phyloP scores from a whole-genome alignment of 30 jellyfish, hydroid and myxozoan genomes.

The Aurelia sp. region DNA sequence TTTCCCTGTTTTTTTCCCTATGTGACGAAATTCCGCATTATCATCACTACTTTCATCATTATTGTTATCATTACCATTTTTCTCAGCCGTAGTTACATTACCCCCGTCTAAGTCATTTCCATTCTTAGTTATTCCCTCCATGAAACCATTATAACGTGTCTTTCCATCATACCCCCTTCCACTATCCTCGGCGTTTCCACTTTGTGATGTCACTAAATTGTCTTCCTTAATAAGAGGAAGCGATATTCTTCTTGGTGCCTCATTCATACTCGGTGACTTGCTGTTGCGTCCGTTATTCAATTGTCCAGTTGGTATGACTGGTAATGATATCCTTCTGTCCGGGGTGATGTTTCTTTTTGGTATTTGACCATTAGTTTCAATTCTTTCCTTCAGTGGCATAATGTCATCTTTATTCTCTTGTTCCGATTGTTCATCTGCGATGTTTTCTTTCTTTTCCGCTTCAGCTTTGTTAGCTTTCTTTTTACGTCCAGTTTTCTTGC shows the following conservation, averaged over 20 bases:
- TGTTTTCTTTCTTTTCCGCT: not conserved
- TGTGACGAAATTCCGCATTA: too few species aligned
- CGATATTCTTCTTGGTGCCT: conserved; percentile 6
- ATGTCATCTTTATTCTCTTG: not conserved
- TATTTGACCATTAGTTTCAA: not conserved
- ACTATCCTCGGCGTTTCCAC: not conserved
- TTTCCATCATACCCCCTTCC: not conserved
- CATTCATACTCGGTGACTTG: not conserved
- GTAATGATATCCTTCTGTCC: conserved; percentile 15
- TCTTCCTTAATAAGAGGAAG: conserved; percentile 20
- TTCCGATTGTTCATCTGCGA: not conserved
- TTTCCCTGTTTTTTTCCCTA: not conserved
- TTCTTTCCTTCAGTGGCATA: not conserved
- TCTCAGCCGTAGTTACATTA: too few species aligned
- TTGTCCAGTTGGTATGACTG: not conserved
- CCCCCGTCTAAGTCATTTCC: too few species aligned
- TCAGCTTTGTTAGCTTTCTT: not conserved
- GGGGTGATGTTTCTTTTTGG: not conserved
- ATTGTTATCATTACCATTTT: not conserved
- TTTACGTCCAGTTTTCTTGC: not conserved
- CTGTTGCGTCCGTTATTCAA: not conserved
- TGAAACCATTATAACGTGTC: not conserved
- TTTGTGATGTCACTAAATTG: not conserved
- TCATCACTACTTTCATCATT: too few species aligned
- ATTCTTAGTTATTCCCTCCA: not conserved